These are phyloP conservation scores for Prosopocoilus inquinatus DNA, from an alignment of 2,888 invertebrate species.

Conservation along the genomic window DNA sequence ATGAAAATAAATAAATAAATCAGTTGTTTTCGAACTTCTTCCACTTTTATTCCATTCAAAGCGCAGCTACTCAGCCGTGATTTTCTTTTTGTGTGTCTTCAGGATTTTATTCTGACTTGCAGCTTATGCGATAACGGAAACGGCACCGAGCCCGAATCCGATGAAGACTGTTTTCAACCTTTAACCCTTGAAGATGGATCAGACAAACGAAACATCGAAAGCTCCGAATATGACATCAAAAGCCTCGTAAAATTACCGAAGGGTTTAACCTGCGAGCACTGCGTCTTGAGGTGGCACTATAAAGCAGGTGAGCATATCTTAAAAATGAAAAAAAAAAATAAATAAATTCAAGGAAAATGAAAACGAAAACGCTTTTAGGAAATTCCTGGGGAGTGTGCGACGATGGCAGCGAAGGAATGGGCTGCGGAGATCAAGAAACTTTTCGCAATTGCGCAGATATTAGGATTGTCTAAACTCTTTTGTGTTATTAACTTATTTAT, in stretches of 20 bases:
- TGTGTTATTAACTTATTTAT: too few relatives aligned
- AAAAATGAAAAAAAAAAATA: not conserved
- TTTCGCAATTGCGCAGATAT: conserved; percentile 49
- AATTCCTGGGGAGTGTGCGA: conserved; percentile 45
- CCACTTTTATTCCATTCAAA: too few relatives aligned
- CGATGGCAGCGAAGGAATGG: conserved; percentile 39
- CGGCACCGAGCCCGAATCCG: conserved; percentile 24
- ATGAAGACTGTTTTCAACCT: conserved; percentile 36
- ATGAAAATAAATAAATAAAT: too few relatives aligned
- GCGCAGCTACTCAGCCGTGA: too few relatives aligned
- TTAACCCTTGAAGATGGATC: conserved; percentile 30
- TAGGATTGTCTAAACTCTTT: conserved; percentile 31
- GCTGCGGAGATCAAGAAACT: conserved; percentile 47
- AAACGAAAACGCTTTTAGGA: conserved; percentile 30
- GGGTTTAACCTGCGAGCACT: conserved; percentile 40
- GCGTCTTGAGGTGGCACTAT: conserved; percentile 48
- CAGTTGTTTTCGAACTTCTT: too few relatives aligned
- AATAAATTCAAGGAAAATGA: not conserved
- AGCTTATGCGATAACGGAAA: too few relatives aligned
- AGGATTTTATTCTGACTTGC: too few relatives aligned
- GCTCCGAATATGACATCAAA: conserved; percentile 20
- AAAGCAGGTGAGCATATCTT: conserved; percentile 39
- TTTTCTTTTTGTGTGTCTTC: too few relatives aligned
- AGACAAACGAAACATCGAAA: conserved; percentile 20
- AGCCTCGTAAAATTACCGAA: conserved; percentile 37